Percentiles rank a stretch among this genome's conserved stretches.
phyloP scores from a whole-genome alignment of 2,888 invertebrate genomes.

The Aplocera efformata region DNA sequence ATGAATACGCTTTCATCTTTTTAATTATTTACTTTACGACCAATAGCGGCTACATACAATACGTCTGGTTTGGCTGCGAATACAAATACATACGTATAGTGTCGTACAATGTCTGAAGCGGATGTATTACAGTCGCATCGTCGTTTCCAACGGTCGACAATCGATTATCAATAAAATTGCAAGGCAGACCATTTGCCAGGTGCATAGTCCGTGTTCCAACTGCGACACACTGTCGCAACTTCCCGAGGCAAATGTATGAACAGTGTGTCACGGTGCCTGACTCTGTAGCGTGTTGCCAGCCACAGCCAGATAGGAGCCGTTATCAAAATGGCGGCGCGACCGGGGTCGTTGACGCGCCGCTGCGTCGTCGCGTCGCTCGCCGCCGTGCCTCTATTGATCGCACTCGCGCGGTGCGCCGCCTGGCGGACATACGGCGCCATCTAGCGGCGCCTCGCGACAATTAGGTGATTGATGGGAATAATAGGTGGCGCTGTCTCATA shows the following conservation, averaged over 20 bases:
- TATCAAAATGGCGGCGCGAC: slow-evolving; percentile 71
- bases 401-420: slow-evolving; percentile 21
- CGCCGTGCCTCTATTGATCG: slow-evolving; percentile 48
- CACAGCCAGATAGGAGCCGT: slow-evolving; percentile 49
- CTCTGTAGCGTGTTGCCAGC: slow-evolving; percentile 25
- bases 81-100: too few species aligned
- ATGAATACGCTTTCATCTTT: too few species aligned
- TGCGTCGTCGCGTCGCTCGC: slow-evolving; percentile 38
- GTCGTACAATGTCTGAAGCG: too few species aligned
- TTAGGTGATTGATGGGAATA: neutral
- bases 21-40: too few species aligned
- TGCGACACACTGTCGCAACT: slow-evolving; percentile 24
- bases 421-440: slow-evolving; percentile 50
- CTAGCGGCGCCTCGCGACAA: slow-evolving; percentile 35
- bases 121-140: too few species aligned
- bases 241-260: slow-evolving; percentile 1
- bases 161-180: too few species aligned
- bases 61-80: too few species aligned
- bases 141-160: too few species aligned
- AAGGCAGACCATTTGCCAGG: neutral
- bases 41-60: too few species aligned
- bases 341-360: slow-evolving; percentile 69
- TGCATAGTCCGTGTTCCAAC: slow-evolving; percentile 9
- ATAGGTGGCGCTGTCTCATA: slow-evolving; percentile 45
- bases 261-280: slow-evolving; percentile 26